Base-by-base conservation (phyloP, 2,888 invertebrate species). In the Caenorhabditis doughertyi region DNA sequence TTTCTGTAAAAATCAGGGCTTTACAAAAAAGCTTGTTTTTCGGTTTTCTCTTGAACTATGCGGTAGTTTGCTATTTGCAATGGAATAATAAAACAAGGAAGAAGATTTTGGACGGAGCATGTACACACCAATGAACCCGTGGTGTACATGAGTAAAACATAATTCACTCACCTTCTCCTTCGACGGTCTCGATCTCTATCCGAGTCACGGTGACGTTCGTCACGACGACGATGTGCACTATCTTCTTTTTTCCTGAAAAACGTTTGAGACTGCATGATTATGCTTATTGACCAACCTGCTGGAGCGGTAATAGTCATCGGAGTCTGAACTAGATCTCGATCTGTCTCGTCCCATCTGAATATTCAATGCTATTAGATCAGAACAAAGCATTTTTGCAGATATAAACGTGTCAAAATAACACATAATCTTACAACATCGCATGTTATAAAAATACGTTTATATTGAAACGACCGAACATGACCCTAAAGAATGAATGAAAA, bases 311-410 rank as follows among this genome's bases (percentile, higher is more conserved):
- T 65, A 65, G 2, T 81, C 81, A 21, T 81, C 81, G 5, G 81
- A 68, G 49, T 74, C 74, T 23, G 81, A 74, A 39, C 77, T 77
- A 2, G 77, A 77, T 42, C 58, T 60, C 4, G 81, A 81, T 65
- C 70, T 51, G 51, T 81, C 81, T 1, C 81, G 53, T n/a, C 70
- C 81, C 81, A 81, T 81, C 81, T 81, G 42, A 67, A 74, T 47
- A 16, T 44, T 16, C n/a, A 42, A 9, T n/a, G 7, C 2, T 21
- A 25, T 1, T 1, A 42, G 13, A 5, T 4, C 0, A 47, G 29
- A 44, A 16, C 18, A 18, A 21, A 21, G 4, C n/a, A 29, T 21
- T 47, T 27, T 47, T 47, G 25, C 25, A 42, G 44, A 11, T 27
- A 29, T 21, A 9, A 21, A 11, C 18, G 51, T 51, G 44, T 16